Evolutionary conservation across 2,888 invertebrate genomes (phyloP), one percentile per base, ranked within the genome.

Genomic region (Alsophila aescularia): DNA sequence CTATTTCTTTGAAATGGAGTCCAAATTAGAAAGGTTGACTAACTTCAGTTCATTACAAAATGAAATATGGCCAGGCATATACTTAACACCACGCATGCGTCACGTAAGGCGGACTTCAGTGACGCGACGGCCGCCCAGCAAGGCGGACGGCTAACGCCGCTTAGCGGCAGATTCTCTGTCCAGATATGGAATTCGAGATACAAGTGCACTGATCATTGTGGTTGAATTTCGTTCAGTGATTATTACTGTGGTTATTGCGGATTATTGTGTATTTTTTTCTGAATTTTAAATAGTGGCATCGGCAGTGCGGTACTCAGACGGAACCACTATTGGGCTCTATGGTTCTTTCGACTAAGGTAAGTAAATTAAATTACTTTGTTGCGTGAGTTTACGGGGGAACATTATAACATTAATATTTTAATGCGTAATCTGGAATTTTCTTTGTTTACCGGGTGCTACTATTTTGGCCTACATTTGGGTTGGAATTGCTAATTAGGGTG

Each of bases 311-410:
- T 32, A 39, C 29, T 44, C 32, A 2, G 21, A 16, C 12, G 24
- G 27, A 5, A 12, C 24, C n/a, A 40, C 27, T 35, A 27, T 27
- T 52, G 27, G 52, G 48, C 42, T 50, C 53, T 42, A 52, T 44
- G 57, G 52, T 58, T 68, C 67, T 66, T 52, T 65, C 42, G 58
- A 73, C 70, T 75, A 73, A 87, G 87, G 87, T 87, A 76, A 51
- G 84, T 83, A 73, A 77, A 84, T 83, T 79, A 79, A 80, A 85
- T 85, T 82, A 81, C 80, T 77, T 72, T 67, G 73, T 86, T 80
- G 86, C 86, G 87, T 87, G 86, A 64, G 67, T 61, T 56, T 44
- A 61, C 69, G 67, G 57, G 61, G 70, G 69, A 73, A 71, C 66
- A 69, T 58, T 42, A 47, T 43, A 32, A 15, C 51, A 53, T 70